These are phyloP conservation scores for Camarhynchus parvulus DNA, from an alignment of 2,113 vertebrate genomes.

Conservation along the genomic window DNA sequence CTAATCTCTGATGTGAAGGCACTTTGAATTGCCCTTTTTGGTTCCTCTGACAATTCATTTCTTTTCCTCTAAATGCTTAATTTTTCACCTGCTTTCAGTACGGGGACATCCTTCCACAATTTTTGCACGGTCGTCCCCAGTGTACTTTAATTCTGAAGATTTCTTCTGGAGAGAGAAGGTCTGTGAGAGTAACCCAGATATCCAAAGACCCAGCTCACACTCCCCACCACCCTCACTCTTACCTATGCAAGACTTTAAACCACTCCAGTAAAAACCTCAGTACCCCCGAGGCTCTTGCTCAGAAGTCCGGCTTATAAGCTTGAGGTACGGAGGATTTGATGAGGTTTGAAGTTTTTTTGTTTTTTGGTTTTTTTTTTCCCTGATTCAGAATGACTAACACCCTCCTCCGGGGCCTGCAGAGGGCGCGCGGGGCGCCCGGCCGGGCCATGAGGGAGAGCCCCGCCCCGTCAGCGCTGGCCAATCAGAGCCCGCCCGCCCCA, in stretches of 20 bases:
- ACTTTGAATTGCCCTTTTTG: neutral
- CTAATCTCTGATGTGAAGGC: neutral
- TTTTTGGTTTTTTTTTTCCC: too few relatives aligned
- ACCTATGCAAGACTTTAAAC: accelerated
- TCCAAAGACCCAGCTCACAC: accelerated
- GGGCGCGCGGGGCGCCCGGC: accelerated
- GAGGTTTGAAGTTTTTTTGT: too few relatives aligned
- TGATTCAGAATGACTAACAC: accelerated
- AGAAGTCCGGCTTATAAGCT: too few relatives aligned
- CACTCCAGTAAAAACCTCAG: accelerated
- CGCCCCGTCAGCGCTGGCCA: neutral
- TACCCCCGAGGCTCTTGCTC: accelerated
- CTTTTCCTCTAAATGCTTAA: neutral
- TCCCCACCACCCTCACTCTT: neutral
- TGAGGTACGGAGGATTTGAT: accelerated
- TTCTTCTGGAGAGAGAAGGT: neutral
- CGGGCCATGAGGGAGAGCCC: too few relatives aligned
- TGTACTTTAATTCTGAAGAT: neutral
- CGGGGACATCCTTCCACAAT: neutral
- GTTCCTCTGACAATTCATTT: neutral
- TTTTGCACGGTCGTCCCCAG: neutral
- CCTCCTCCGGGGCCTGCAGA: accelerated
- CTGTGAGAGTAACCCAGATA: too few relatives aligned
- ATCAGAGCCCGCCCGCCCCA: neutral
- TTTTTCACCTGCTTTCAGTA: neutral